Conservation (phyloP, 2,888 invertebrate species). For the Hymenopus coronatus region DNA sequence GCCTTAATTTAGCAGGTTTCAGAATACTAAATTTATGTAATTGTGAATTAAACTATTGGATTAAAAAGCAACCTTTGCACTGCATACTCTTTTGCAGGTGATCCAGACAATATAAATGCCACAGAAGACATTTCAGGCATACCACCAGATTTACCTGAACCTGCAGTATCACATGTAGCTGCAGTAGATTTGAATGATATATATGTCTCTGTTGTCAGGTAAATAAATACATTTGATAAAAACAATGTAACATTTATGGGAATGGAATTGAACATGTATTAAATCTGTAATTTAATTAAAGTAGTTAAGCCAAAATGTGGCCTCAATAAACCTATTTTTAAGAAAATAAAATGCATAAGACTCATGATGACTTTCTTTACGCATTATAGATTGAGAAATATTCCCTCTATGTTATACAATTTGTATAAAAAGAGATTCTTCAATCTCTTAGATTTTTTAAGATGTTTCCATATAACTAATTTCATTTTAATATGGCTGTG, state of each 20-base stretch:
- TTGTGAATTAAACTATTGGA: not conserved
- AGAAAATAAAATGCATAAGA: no score
- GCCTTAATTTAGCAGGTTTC: not conserved
- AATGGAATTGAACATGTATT: not conserved
- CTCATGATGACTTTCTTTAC: no score
- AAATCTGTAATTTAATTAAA: not conserved
- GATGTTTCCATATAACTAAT: no score
- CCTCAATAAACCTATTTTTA: not conserved
- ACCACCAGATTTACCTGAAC: slow-evolving; percentile 34
- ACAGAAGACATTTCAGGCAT: slow-evolving; percentile 6
- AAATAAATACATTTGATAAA: slow-evolving; percentile 41
- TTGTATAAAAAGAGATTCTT: no score
- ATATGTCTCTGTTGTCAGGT: slow-evolving; percentile 68
- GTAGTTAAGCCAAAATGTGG: not conserved
- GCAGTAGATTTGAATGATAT: slow-evolving; percentile 64
- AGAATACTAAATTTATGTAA: not conserved
- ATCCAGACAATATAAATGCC: slow-evolving; percentile 23
- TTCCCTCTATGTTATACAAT: no score
- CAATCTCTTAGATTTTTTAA: no score
- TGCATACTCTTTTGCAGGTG: slow-evolving; percentile 35
- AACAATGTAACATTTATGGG: not conserved
- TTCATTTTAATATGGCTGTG: no score
- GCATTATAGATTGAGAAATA: no score
- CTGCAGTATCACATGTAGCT: slow-evolving; percentile 57
- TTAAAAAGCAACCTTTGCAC: not conserved